Percentiles rank a stretch among this genome's conserved stretches.
Conservation (phyloP, 2,888 invertebrate genomes). For the Scaptomyza parva region DNA sequence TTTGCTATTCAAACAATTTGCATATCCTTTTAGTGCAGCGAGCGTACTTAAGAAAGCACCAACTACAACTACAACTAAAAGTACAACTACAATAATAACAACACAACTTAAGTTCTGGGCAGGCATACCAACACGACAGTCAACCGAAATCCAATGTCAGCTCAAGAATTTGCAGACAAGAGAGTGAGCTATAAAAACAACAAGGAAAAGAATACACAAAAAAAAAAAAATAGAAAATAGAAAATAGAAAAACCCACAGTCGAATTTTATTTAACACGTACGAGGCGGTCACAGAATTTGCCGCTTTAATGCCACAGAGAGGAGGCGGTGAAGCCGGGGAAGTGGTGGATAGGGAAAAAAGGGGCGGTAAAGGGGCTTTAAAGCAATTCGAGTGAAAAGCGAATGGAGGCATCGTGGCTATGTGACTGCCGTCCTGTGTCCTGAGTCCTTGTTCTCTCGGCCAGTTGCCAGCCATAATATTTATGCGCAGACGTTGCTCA, state of each 20-base stretch:
- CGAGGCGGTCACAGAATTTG: slow-evolving; percentile 48
- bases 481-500: slow-evolving; percentile 81
- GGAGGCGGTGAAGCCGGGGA: slow-evolving; percentile 4
- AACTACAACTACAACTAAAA: slow-evolving; percentile 34
- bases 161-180: slow-evolving; percentile 66
- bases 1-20: slow-evolving; percentile 79
- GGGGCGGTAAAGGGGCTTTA: slow-evolving; percentile 17
- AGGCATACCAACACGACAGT: slow-evolving; percentile 69
- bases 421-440: slow-evolving; percentile 25
- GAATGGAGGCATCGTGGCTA: slow-evolving; percentile 41
- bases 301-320: slow-evolving; percentile 37
- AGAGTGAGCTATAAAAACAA: slow-evolving; percentile 10
- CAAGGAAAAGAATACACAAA: slow-evolving; percentile 1
- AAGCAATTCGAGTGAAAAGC: slow-evolving; percentile 61
- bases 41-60: slow-evolving; percentile 72
- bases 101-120: slow-evolving; percentile 30
- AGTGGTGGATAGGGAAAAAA: neutral
- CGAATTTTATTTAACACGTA: slow-evolving; percentile 78
- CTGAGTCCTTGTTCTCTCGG: slow-evolving; percentile 40
- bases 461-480: slow-evolving; percentile 74
- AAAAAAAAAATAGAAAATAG: slow-evolving; percentile 11
- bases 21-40: slow-evolving; percentile 78
- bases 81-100: slow-evolving; percentile 33
- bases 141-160: slow-evolving; percentile 81
- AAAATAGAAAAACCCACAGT: slow-evolving; percentile 35